These are phyloP conservation scores for Pelagia noctiluca DNA, from an alignment of 30 jellyfish, hydroid and myxozoan species.

Conservation along the genomic window DNA sequence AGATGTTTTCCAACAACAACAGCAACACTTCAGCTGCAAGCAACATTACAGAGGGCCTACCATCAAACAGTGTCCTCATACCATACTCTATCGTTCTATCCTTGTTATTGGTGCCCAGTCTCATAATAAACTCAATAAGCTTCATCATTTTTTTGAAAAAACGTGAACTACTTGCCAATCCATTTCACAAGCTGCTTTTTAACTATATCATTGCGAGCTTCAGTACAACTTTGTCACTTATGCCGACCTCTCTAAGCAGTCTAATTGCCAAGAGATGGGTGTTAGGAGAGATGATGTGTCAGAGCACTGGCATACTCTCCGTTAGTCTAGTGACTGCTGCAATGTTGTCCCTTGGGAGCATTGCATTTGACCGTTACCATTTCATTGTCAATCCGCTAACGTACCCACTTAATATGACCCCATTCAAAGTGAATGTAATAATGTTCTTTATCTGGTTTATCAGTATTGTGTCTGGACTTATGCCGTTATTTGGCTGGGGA, in stretches of 20 bases:
- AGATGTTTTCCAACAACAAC: too few relatives aligned
- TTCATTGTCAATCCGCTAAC: conserved; percentile 73
- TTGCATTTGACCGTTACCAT: conserved; percentile 73
- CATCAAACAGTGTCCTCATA: conserved; percentile 9
- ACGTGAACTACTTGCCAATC: conserved; percentile 57
- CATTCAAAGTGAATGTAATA: conserved; percentile 50
- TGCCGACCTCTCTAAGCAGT: conserved; percentile 59
- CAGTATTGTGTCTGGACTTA: conserved; percentile 58
- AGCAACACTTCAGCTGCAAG: too few relatives aligned
- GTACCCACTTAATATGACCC: conserved; percentile 70
- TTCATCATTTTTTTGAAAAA: conserved; percentile 59
- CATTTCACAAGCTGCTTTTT: conserved; percentile 68
- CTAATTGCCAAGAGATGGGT: conserved; percentile 39
- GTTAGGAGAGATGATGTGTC: conserved; percentile 58
- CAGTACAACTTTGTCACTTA: conserved; percentile 5
- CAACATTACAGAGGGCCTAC: too few relatives aligned
- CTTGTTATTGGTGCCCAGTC: conserved; percentile 17
- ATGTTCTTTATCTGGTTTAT: conserved; percentile 65
- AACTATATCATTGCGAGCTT: conserved; percentile 52
- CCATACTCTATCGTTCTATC: conserved; percentile 29
- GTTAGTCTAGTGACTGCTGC: conserved; percentile 41
- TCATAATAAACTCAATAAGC: conserved; percentile 21
- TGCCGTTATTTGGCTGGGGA: conserved; percentile 87
- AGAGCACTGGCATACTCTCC: conserved; percentile 47
- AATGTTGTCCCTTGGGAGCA: conserved; percentile 60